Conservation (phyloP, 2,888 invertebrate species). For the Mesoligia furuncula region DNA sequence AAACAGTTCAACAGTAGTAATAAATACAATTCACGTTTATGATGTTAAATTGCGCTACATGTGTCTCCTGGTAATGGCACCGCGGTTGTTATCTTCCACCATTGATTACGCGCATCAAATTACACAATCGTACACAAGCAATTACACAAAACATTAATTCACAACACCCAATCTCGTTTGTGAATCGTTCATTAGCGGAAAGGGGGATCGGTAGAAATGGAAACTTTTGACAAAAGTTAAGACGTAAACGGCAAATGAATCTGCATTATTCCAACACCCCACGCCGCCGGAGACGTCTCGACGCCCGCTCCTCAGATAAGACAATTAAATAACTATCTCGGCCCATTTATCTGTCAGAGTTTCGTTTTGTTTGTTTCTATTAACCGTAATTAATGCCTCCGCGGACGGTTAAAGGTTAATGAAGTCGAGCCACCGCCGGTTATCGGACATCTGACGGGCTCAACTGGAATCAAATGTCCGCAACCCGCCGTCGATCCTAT, state of each 20-base stretch:
- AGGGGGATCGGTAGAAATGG: conserved; percentile 77
- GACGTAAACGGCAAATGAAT: conserved; percentile 85
- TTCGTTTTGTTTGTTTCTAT: conserved; percentile 88
- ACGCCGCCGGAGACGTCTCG: conserved; percentile 68
- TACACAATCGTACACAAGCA: conserved; percentile 77
- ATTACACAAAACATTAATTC: conserved; percentile 86
- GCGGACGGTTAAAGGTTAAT: conserved; percentile 85
- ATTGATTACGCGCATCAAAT: conserved; percentile 71
- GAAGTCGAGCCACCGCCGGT: conserved; percentile 75
- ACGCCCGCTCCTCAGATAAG: conserved; percentile 80
- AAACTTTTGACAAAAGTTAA: conserved; percentile 87
- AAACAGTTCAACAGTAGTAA: conserved; percentile 7
- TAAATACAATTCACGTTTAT: conserved; percentile 9
- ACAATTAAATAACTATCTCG: conserved; percentile 88
- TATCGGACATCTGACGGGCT: conserved; percentile 83
- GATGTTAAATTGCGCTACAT: conserved; percentile 27
- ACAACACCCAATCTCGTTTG: conserved; percentile 81
- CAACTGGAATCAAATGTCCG: conserved; percentile 57
- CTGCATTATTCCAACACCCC: conserved; percentile 79
- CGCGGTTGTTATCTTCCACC: conserved; percentile 58
- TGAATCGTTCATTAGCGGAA: conserved; percentile 85
- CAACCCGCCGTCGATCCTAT: conserved; percentile 49
- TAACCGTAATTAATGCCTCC: conserved; percentile 85
- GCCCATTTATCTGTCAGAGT: conserved; percentile 85
- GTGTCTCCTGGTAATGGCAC: conserved; percentile 13